phyloP scores from a whole-genome alignment of 2,797 vertebrate species.

The Xyrichtys novacula region DNA sequence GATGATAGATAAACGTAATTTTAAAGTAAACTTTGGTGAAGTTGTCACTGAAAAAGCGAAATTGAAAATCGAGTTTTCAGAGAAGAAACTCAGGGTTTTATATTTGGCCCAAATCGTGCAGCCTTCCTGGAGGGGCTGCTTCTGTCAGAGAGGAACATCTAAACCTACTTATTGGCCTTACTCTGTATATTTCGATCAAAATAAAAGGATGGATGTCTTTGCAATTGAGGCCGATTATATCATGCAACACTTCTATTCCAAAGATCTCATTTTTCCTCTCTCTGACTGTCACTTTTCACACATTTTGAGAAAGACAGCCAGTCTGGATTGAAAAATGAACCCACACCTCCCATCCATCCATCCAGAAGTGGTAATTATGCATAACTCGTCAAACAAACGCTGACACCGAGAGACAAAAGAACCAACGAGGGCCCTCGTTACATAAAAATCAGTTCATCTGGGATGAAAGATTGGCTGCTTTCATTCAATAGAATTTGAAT shows the following conservation, averaged over 20 bases:
- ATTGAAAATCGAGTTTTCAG: no score
- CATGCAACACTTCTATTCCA: background rate
- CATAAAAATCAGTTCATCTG: background rate
- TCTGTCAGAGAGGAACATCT: no score
- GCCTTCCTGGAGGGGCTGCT: no score
- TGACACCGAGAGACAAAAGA: background rate
- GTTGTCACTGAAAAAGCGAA: no score
- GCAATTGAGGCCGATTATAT: background rate
- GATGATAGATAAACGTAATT: no score
- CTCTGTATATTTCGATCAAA: no score
- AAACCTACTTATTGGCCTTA: background rate
- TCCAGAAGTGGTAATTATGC: slow-evolving; percentile 15
- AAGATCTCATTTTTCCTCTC: background rate
- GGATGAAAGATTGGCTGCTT: slow-evolving; percentile 22
- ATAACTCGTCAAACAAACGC: slow-evolving; percentile 16
- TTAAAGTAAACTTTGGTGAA: no score
- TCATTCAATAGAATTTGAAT: slow-evolving; percentile 5
- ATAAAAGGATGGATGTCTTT: background rate
- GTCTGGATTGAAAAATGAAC: slow-evolving; percentile 7
- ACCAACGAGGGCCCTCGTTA: background rate
- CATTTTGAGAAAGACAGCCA: slow-evolving; percentile 7
- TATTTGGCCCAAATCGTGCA: no score
- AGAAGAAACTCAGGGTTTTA: no score
- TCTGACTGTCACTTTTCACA: slow-evolving; percentile 14
- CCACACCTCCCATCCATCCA: slow-evolving; percentile 15